Base-by-base conservation (phyloP, 2,113 vertebrate genomes). In the Tachysurus fulvidraco region DNA sequence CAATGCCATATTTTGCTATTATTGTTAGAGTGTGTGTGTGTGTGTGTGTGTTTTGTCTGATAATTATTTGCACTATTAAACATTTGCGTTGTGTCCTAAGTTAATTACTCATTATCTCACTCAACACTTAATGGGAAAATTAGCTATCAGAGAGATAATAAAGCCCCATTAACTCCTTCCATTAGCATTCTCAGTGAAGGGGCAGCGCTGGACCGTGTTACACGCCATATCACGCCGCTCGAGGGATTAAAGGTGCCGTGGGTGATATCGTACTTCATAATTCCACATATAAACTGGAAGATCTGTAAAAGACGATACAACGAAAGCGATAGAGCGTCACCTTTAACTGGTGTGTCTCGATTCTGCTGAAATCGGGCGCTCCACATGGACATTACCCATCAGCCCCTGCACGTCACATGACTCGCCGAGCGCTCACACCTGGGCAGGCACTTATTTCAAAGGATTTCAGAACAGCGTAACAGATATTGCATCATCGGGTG, bases 61-160 rank as follows among this genome's bases (percentile, higher is more conserved):
- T 81, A 60, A 79, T 57, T 81, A 60, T 81, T 59, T 81, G 78
- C 54, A 81, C 78, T 59, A 60, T 81, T 59, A 81, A 81, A 81
- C 78, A 81, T 59, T 59, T 36, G 30, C 30, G 2, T 60, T 60
- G 74, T 81, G 74, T 36, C 55, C 78, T 36, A 60, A 41, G 55
- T 81, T 81, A 81, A 81, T 81, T 81, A 57, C 28, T 81, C 54
- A 10, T 81, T 81, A 81, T 81, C 78, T 41, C 17, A 60, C 30
- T 81, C 17, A 25, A 81, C 17, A 19, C 16, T 36, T 81, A 60
- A 81, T 81, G 55, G 23, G 78, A 60, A 81, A 81, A 59, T 81
- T 60, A 17, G 8, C 55, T 41, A 81, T 81, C 55, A 1, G 78
- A 41, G 78, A 41, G 78, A 81, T 81, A 81, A 81, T 81, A 59